Percentiles rank a stretch among this genome's conserved stretches.
Evolutionary conservation across 2,888 invertebrate species (phyloP).

Genomic region (Tryphoninae sp.): DNA sequence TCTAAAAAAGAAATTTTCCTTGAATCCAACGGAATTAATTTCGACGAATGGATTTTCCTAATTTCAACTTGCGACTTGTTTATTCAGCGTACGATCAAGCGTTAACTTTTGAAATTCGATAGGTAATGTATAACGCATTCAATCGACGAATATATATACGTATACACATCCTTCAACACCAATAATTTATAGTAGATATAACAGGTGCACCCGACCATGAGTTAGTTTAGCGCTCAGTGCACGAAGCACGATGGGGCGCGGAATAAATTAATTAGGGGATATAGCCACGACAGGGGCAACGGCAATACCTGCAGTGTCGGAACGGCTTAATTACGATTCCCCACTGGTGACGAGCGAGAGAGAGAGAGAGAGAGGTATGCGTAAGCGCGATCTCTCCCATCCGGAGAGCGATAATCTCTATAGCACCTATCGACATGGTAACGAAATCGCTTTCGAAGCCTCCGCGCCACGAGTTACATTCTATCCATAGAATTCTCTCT

Average conservation of each 20-base stretch:
- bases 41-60: not conserved
- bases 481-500: constrained; percentile 4
- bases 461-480: constrained; percentile 7
- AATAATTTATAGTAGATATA: constrained; percentile 12
- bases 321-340: constrained; percentile 65
- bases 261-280: constrained; percentile 66
- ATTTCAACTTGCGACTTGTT: no score
- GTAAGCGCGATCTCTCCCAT: constrained; percentile 37
- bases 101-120: no score
- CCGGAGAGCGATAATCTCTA: constrained; percentile 54
- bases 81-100: no score
- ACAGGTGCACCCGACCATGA: not conserved
- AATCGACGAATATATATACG: no score
- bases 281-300: constrained; percentile 36
- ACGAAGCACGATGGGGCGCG: not conserved
- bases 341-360: constrained; percentile 32
- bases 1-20: not conserved
- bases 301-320: constrained; percentile 52
- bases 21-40: not conserved
- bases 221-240: constrained; percentile 30
- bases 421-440: constrained; percentile 42
- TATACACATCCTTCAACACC: no score
- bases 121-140: no score
- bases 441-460: constrained; percentile 30
- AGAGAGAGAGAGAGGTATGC: constrained; percentile 26